Conservation (phyloP, 2,113 vertebrate genomes). For the Saccopteryx leptura region DNA sequence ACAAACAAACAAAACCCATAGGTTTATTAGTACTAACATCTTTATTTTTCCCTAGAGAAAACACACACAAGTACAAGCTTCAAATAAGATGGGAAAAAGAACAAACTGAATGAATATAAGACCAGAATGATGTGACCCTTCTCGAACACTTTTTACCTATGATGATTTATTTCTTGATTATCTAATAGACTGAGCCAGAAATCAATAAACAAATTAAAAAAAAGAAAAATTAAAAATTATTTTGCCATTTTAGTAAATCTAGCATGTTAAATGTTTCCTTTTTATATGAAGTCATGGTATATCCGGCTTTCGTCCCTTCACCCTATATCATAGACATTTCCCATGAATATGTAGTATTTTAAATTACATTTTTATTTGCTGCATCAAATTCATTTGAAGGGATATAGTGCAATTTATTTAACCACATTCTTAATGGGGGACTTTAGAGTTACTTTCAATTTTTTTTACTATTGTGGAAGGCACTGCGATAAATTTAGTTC, state of each 20-base stretch:
- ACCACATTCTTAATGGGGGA: neutral
- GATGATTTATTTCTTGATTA: constrained; percentile 20
- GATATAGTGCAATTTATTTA: neutral
- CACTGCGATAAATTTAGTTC: constrained; percentile 8
- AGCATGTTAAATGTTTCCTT: neutral
- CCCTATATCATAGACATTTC: neutral
- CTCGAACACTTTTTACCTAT: neutral
- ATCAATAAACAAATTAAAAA: constrained; percentile 24
- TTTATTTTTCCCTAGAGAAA: neutral
- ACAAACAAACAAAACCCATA: neutral
- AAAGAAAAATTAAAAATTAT: neutral
- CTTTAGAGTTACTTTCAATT: constrained; percentile 49
- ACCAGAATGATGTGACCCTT: neutral
- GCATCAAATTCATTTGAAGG: constrained; percentile 37
- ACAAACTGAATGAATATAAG: neutral
- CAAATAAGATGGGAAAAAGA: neutral
- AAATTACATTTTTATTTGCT: constrained; percentile 47
- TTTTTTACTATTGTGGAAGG: neutral
- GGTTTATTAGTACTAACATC: neutral
- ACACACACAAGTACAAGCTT: neutral
- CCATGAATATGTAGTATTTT: constrained; percentile 15
- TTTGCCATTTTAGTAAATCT: constrained; percentile 7
- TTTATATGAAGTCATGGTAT: neutral
- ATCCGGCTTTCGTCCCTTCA: neutral
- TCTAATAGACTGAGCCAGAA: neutral